Evolutionary conservation across 2,888 invertebrate species (phyloP), one percentile per base, ranked within the genome.

Genomic region (Dolomedes plantarius): DNA sequence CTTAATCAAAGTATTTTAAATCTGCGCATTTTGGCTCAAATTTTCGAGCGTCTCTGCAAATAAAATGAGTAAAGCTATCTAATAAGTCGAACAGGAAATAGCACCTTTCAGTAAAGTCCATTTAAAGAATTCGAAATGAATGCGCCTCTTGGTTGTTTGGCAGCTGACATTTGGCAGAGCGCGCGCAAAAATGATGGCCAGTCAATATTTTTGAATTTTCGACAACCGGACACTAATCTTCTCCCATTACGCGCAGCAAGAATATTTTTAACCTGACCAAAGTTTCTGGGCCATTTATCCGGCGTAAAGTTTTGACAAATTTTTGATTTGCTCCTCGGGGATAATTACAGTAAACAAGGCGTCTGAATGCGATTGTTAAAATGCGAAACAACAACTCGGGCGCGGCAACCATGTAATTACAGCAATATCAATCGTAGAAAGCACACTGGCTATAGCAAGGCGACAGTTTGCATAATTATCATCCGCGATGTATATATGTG

Each of bases 391-490:
- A 76, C 80, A 62, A 28, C 76, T 77, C 77, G 65, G 36, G 28
- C 56, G 41, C 6, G 41, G 32, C 83, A 67, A 69, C 74, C 78
- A 56, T 86, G 64, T 86, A 86, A 86, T 86, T 86, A 85, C 72
- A 73, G 78, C 65, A 85, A 85, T 85, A 86, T 86, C 85, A 86
- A 86, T 86, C 85, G 78, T 78, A 77, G 46, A 46, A 72, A 56
- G 56, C 23, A 62, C 50, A 82, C 69, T 67, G 73, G 73, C 78
- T 73, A 65, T 72, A 67, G 69, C 64, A 62, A 29, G 81, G 83
- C 72, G 85, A 78, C 78, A 86, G 78, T 86, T 78, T 78, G 78
- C 85, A 79, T 86, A 86, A 86, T 86, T 78, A 86, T 73, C 77
- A 32, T 28, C 71, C 41, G 73, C 74, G 39, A 69, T 62, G 81